Evolutionary conservation across 1,140 invertebrate species (phyloP), one percentile per base, ranked within the genome.

Genomic region (Lysiphlebus fabarum): DNA sequence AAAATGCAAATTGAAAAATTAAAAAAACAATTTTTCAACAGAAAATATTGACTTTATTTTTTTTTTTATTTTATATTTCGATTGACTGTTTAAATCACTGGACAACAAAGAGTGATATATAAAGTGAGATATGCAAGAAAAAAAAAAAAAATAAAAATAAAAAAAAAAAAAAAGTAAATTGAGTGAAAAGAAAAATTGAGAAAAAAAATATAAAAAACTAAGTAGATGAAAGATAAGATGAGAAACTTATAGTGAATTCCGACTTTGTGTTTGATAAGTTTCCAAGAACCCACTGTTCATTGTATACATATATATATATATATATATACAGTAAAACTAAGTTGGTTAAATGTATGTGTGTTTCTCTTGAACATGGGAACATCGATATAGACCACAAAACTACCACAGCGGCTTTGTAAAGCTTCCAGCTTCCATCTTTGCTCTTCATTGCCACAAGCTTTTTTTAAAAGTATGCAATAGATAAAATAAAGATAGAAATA

Each of bases 381-480:
- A 64, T 64, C 62, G 62, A 64, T 64, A 64, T 64, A 64, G 62
- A 58, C 62, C 55, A 51, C 54, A 56, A 58, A 57, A 60, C 59
- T 61, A 58, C 62, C 61, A 53, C 14, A 40, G 58, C 62, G 56
- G 62, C 58, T 64, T 64, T 64, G 62, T 61, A 53, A 56, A 60
- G 59, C 59, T 58, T 55, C 43, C 43, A 55, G 48, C 58, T 56
- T 59, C 53, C 40, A 54, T 60, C 62, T 61, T 61, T 53, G 56
- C 56, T 60, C 40, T 51, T 45, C 53, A 51, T 51, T 34, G 49
- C 49, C 49, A 37, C 49, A 51, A 51, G 49, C 10, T 9, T 12
- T 11, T 34, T n/a, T 34, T n/a, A n/a, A 1, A n/a, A 36, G 49
- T 12, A 11, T 4, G 1, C 17, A 26, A 26, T 0, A 26, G 17